A percentile compares a stretch with the other conserved stretches of the same genome.
These are phyloP conservation scores for Pogonocichla stellata DNA, from an alignment of 2,113 vertebrate species.

Conservation along the genomic window DNA sequence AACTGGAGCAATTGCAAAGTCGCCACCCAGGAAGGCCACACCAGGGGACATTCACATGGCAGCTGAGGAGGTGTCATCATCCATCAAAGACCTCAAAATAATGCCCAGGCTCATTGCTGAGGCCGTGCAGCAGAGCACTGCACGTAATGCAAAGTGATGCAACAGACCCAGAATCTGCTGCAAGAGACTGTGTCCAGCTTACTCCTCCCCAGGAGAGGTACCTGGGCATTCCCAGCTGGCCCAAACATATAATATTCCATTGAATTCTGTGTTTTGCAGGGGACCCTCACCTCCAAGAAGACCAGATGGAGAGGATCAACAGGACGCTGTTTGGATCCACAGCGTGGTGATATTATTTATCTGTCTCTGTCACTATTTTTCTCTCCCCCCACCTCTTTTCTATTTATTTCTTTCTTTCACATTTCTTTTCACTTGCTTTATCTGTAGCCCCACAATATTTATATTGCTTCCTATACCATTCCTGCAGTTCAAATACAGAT, in stretches of 20 bases:
- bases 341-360: background rate
- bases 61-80: background rate
- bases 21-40: background rate
- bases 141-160: too few relatives aligned
- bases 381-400: background rate
- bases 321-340: accelerated
- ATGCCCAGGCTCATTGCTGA: background rate
- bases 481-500: background rate
- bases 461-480: background rate
- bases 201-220: background rate
- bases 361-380: background rate
- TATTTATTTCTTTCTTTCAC: background rate
- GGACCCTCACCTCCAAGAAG: background rate
- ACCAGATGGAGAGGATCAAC: background rate
- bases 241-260: accelerated
- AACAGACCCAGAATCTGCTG: background rate
- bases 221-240: background rate
- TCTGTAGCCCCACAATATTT: background rate
- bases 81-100: background rate
- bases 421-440: background rate
- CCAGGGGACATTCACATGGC: background rate
- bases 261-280: background rate
- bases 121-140: background rate
- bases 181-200: too few relatives aligned
- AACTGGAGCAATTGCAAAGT: background rate